A percentile compares a stretch with the other conserved stretches of the same genome.
Conservation (phyloP, 2,113 vertebrate species). For the Lophius piscatorius region DNA sequence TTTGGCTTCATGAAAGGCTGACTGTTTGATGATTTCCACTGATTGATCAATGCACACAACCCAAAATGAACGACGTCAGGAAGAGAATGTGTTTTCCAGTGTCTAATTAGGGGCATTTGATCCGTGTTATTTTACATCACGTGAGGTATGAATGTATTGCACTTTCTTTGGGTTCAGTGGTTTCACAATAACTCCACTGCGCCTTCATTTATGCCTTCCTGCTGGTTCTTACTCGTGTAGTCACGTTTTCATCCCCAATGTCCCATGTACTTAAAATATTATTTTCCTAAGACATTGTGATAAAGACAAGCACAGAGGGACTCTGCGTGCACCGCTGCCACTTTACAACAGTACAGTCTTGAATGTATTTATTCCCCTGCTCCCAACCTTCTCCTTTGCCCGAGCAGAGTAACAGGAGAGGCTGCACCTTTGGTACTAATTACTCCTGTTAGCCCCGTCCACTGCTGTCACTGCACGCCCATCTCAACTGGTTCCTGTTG, state of each 20-base stretch:
- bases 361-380: conserved; percentile 47
- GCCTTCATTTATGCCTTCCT: conserved; percentile 22
- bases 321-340: conserved; percentile 53
- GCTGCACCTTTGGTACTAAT: conserved; percentile 76
- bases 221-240: conserved; percentile 19
- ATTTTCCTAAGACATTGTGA: conserved; percentile 44
- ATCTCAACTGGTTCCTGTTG: conserved; percentile 22
- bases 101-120: conserved; percentile 44
- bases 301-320: conserved; percentile 34
- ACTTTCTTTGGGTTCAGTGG: conserved; percentile 81
- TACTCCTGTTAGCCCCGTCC: conserved; percentile 51
- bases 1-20: conserved; percentile 61
- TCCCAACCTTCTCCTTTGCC: conserved; percentile 32
- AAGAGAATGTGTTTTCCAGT: conserved; percentile 36
- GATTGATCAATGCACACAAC: conserved; percentile 62
- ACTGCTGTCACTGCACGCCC: conserved; percentile 35
- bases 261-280: conserved; percentile 42
- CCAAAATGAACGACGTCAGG: conserved; percentile 44
- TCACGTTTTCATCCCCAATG: conserved; percentile 14
- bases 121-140: conserved; percentile 60
- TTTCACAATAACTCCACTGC: conserved; percentile 31
- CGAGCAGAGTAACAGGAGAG: conserved; percentile 69
- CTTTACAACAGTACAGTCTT: conserved; percentile 59
- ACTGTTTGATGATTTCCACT: conserved; percentile 57
- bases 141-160: conserved; percentile 85